Evolutionary conservation across 2,113 vertebrate genomes (phyloP).

Genomic region (Thermophis baileyi): DNA sequence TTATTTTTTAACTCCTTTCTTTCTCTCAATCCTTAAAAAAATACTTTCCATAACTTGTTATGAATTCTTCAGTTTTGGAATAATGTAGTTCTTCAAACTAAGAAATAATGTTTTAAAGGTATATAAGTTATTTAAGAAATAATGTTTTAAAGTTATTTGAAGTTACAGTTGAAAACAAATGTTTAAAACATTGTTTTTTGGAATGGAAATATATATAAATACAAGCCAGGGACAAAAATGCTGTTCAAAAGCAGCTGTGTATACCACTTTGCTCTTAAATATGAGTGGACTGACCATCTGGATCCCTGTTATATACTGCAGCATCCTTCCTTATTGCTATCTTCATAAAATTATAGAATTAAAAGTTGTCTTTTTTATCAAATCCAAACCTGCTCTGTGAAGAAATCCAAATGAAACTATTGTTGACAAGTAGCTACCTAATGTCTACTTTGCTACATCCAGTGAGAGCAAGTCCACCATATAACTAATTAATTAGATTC

Average conservation of each 20-base stretch:
- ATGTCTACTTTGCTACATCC: background rate
- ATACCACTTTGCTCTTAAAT: background rate
- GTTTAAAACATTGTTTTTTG: background rate
- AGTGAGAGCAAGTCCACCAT: background rate
- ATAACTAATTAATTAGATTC: background rate
- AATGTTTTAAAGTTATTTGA: background rate
- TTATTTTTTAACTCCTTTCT: background rate
- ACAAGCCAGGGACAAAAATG: background rate
- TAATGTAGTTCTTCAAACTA: background rate
- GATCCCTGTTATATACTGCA: background rate
- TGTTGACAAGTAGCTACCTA: background rate
- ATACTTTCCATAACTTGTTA: background rate
- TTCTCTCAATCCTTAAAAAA: background rate
- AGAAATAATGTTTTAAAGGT: background rate
- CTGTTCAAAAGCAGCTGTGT: background rate
- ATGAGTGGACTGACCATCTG: background rate
- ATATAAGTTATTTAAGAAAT: background rate
- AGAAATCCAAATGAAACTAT: background rate
- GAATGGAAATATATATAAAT: background rate
- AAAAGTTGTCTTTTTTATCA: background rate
- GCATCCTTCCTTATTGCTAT: background rate
- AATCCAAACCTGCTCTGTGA: background rate
- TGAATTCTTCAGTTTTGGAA: background rate
- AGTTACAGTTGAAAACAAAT: background rate
- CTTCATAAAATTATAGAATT: background rate